phyloP scores from a whole-genome alignment of 2,888 invertebrate species.

The Luffia ferchaultella region DNA sequence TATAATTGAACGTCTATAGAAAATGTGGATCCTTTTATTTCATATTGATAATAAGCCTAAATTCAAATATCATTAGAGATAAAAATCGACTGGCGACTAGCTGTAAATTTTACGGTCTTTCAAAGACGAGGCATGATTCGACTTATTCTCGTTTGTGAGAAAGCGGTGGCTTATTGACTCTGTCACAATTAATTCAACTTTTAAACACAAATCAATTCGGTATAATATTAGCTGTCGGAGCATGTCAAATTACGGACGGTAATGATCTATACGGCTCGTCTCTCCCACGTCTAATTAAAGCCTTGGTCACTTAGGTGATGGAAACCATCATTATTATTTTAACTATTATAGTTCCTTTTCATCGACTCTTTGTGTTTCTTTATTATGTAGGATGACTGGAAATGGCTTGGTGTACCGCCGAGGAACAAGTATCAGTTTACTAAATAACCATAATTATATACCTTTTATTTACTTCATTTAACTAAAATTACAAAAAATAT shows the following conservation, averaged over 20 bases:
- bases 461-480: too few relatives aligned
- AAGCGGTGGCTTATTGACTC: slow-evolving; percentile 60
- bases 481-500: too few relatives aligned
- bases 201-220: slow-evolving; percentile 62
- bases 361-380: neutral
- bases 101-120: neutral
- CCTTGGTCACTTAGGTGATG: slow-evolving; percentile 28
- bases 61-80: neutral
- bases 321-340: slow-evolving; percentile 20
- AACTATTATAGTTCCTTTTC: neutral
- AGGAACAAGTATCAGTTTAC: too few relatives aligned
- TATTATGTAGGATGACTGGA: neutral
- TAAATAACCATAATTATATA: too few relatives aligned
- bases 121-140: slow-evolving; percentile 8
- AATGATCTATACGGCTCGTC: slow-evolving; percentile 43
- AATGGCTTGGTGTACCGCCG: too few relatives aligned
- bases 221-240: slow-evolving; percentile 57
- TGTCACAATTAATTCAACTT: slow-evolving; percentile 62
- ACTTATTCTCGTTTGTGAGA: slow-evolving; percentile 26
- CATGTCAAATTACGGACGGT: slow-evolving; percentile 54
- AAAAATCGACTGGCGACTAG: neutral
- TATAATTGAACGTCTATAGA: neutral
- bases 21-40: neutral
- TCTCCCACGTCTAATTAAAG: slow-evolving; percentile 44
- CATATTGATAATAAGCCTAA: neutral